Base-by-base conservation (phyloP, 2,113 vertebrate genomes). In the Bufo gargarizans region DNA sequence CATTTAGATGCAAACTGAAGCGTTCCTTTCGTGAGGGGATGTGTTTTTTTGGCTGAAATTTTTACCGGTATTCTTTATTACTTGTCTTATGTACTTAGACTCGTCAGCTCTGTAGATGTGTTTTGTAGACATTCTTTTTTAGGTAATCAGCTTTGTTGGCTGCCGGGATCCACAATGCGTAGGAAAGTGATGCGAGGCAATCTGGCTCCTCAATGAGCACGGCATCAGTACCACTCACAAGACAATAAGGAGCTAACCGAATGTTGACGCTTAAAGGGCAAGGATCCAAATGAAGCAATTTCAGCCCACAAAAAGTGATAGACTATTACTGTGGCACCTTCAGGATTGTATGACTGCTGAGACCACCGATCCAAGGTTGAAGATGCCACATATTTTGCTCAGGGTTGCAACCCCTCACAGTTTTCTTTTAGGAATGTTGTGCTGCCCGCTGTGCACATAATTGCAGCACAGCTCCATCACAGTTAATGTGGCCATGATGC, bases 91-190 rank as follows among this genome's bases (percentile, higher is more conserved):
- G 77, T 80, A 58, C 77, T 80, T 58, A 80, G 82, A 84, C 63
- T 72, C 72, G 82, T 85, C 83, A 85, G 83, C 67, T 85, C n/a
- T 85, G 49, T 85, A 85, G 65, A 72, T 56, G 83, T 67, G 83
- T 74, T 85, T 85, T 74, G 83, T 56, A 72, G 49, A 67, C 65
- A 84, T 84, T 84, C 82, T 84, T 84, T 84, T 78, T 53, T 71
- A 84, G 82, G 59, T 84, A 84, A 84, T 84, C 63, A 84, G 65
- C 63, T 71, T 76, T 72, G 50, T 43, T 85, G 67, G n/a, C 49
- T 71, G 67, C 83, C 83, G 55, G 59, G 14, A 80, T 58, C 77
- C 77, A 58, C 55, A 58, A 58, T 80, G 77, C 43, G 77, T n/a
- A 78, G 77, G 50, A 78, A 78, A 78, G 77, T 20, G 77, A 78